Percentiles rank a stretch among this genome's conserved stretches.
Evolutionary conservation across 1,140 invertebrate genomes (phyloP).

Genomic region (Aphis craccivora): DNA sequence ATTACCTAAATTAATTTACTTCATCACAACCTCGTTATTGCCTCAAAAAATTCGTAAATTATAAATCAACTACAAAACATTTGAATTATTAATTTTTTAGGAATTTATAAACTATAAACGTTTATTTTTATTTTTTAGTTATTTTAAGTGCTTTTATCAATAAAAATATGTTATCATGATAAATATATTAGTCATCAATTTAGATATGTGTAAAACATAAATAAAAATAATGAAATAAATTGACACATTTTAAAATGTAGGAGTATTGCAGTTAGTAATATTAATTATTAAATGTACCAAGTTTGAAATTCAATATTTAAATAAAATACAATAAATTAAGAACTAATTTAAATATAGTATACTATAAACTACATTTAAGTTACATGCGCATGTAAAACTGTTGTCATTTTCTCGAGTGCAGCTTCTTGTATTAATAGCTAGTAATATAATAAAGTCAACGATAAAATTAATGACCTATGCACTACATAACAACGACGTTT

Average conservation of each 20-base stretch:
- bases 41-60: neutral
- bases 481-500: neutral
- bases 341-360: neutral
- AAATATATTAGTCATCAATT: neutral
- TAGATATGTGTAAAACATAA: neutral
- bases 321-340: neutral
- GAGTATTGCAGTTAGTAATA: neutral
- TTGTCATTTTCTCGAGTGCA: neutral
- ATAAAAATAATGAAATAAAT: neutral
- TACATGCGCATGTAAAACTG: neutral
- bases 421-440: neutral
- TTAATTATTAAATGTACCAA: neutral
- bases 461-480: conserved; percentile 27
- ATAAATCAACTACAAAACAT: neutral
- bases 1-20: neutral
- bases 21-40: neutral
- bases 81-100: neutral
- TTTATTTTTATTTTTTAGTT: neutral
- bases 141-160: neutral
- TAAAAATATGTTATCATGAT: neutral
- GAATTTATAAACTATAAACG: neutral
- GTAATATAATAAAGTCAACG: conserved; percentile 15
- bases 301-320: neutral
- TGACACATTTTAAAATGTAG: neutral
- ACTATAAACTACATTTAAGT: neutral